Percentiles rank a stretch among this genome's conserved stretches.
These are phyloP conservation scores for Drosophila takahashii DNA, from an alignment of 1,140 invertebrate genomes.

Conservation along the genomic window DNA sequence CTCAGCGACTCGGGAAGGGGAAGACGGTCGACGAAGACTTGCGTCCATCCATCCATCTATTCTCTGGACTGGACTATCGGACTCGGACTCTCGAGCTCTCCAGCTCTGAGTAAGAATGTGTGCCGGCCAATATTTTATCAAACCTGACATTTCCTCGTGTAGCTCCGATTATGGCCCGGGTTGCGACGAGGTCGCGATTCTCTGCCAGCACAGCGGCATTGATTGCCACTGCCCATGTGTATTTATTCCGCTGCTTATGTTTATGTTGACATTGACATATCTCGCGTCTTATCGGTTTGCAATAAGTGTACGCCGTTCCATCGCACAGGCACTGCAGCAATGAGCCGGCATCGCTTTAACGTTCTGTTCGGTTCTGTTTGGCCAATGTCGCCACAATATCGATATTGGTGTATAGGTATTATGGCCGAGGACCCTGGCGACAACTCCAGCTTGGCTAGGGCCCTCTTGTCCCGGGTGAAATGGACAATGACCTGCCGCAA, in stretches of 20 bases:
- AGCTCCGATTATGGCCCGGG: slow-evolving; percentile 63
- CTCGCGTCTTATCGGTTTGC: slow-evolving; percentile 61
- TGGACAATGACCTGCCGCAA: slow-evolving; percentile 46
- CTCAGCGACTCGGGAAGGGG: neutral
- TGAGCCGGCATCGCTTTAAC: slow-evolving; percentile 33
- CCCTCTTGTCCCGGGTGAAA: slow-evolving; percentile 17
- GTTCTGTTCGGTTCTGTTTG: slow-evolving; percentile 9
- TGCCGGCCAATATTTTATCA: slow-evolving; percentile 77
- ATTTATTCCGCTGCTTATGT: slow-evolving; percentile 63
- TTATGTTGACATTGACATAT: slow-evolving; percentile 73
- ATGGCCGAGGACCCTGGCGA: slow-evolving; percentile 27
- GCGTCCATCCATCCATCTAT: slow-evolving; percentile 25
- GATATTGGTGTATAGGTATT: neutral
- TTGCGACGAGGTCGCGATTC: slow-evolving; percentile 35
- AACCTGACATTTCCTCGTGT: slow-evolving; percentile 72
- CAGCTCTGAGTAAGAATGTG: slow-evolving; percentile 62
- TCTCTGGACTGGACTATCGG: slow-evolving; percentile 22
- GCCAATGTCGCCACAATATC: slow-evolving; percentile 24
- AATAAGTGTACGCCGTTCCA: slow-evolving; percentile 51
- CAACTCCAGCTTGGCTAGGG: slow-evolving; percentile 16
- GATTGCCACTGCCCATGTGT: slow-evolving; percentile 57
- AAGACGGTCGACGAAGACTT: neutral
- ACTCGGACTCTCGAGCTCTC: slow-evolving; percentile 12
- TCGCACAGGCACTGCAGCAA: slow-evolving; percentile 23
- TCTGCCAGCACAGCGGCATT: slow-evolving; percentile 24